Evolutionary conservation across 2,888 invertebrate species (phyloP).

Genomic region (Noctuana brunneofusca): DNA sequence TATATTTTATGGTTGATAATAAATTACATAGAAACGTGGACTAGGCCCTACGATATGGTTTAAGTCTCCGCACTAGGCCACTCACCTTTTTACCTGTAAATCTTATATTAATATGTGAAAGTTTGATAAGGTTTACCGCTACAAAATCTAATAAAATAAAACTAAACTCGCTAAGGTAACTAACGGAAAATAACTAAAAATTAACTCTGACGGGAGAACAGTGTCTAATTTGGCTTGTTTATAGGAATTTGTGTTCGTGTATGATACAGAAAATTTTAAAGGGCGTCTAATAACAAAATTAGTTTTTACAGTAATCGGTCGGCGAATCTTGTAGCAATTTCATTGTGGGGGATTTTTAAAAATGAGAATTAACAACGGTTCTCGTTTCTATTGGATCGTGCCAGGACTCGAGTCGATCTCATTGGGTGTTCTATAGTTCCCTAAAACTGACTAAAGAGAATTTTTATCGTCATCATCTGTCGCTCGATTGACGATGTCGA

Average conservation of each 20-base stretch:
- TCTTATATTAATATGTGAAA: constrained; percentile 42
- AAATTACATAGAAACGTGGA: constrained; percentile 54
- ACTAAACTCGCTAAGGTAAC: constrained; percentile 34
- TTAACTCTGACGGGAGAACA: constrained; percentile 51
- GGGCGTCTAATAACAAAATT: constrained; percentile 31
- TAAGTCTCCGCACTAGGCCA: constrained; percentile 39
- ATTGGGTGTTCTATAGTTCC: constrained; percentile 17
- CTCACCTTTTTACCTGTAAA: constrained; percentile 62
- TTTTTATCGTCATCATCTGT: constrained; percentile 16
- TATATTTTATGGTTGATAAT: constrained; percentile 60
- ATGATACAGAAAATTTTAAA: constrained; percentile 34
- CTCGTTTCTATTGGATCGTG: constrained; percentile 28
- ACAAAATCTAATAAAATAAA: constrained; percentile 36
- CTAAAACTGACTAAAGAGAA: constrained; percentile 12
- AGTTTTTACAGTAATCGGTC: constrained; percentile 37
- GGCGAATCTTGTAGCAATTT: constrained; percentile 36
- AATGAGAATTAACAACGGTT: constrained; percentile 17
- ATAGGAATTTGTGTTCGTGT: constrained; percentile 81
- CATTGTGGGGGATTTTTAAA: constrained; percentile 22
- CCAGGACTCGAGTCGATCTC: constrained; percentile 27
- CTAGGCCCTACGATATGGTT: constrained; percentile 59
- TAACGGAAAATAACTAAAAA: constrained; percentile 38
- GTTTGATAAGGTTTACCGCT: constrained; percentile 26
- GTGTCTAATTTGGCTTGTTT: constrained; percentile 63
- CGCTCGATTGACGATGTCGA: constrained; percentile 15